Base-by-base conservation (phyloP, 2,888 invertebrate species). In the Lordiphosa andalusiaca region DNA sequence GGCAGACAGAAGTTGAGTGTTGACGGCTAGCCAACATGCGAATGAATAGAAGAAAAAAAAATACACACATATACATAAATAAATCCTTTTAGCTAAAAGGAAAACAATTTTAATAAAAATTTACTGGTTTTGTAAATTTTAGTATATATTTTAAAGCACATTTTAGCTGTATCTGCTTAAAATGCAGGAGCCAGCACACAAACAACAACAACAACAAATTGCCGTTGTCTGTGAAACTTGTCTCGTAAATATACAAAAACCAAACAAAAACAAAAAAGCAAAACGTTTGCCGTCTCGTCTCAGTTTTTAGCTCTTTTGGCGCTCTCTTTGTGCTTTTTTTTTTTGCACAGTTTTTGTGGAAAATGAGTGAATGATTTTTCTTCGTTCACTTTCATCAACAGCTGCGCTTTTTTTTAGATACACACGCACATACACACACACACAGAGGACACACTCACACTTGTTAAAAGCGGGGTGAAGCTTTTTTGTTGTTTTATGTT, bases 1-100 rank as follows among this genome's bases (percentile, higher is more conserved):
- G 57, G 53, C 85, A 82, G 83, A 74, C 80, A 74, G 81, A 53
- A 73, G 83, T 78, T 61, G 84, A 73, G 69, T 84, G 63, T 62
- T 54, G 64, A 71, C 67, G 57, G 64, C 73, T 53, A 61, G 53
- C 39, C 57, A 71, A 54, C 61, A 65, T 72, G 73, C 53, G 48
- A 52, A 46, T 50, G 46, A 12, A 38, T 52, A 37, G 38, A 59
- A 49, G 30, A 36, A 36, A 46, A 71, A 58, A 64, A 61, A 42
- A 67, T 7, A 41, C 36, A 67, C 4, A 41, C 36, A 25, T 23
- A 44, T n/a, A 25, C 16, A 44, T 9, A 40, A 49, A 62, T 66
- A 61, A 62, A 66, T 60, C 35, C 46, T 47, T 47, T 47, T 40
- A 36, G 46, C 19, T 35, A 19, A 33, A 46, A 16, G 16, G 19